phyloP scores from a whole-genome alignment of 2,797 vertebrate species.

The Hydrophis major region DNA sequence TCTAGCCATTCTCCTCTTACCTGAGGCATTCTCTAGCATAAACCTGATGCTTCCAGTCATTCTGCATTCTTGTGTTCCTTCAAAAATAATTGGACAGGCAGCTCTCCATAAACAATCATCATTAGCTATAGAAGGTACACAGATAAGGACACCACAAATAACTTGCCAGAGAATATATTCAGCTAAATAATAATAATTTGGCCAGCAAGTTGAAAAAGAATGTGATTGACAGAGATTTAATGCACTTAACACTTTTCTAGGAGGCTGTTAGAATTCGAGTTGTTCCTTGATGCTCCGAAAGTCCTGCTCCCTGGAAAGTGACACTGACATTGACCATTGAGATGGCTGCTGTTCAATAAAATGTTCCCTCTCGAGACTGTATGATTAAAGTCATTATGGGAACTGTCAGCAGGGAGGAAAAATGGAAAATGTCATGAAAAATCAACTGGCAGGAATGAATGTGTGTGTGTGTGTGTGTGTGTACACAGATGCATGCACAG shows the following conservation, averaged over 20 bases:
- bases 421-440: conserved; percentile 73
- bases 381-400: conserved; percentile 81
- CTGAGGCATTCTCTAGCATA: conserved; percentile 96
- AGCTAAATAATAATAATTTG: conserved; percentile 78
- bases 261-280: conserved; percentile 67
- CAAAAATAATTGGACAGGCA: conserved; percentile 99
- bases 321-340: conserved; percentile 80
- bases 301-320: conserved; percentile 77
- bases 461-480: background rate
- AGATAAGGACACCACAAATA: conserved; percentile 77
- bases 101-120: conserved; percentile 91
- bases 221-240: conserved; percentile 82
- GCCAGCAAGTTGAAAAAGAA: conserved; percentile 56
- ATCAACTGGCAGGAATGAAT: conserved; percentile 64
- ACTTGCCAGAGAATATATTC: conserved; percentile 73
- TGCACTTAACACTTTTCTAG: conserved; percentile 77
- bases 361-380: conserved; percentile 71
- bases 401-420: conserved; percentile 73
- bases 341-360: conserved; percentile 76
- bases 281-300: conserved; percentile 77
- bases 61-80: conserved; percentile 99
- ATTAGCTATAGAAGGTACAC: conserved; percentile 78
- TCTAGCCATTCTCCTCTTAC: conserved; percentile 99
- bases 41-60: conserved; percentile 99
- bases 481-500: background rate